Evolutionary conservation across 2,888 invertebrate species (phyloP).

Genomic region (Euplagia quadripunctaria): DNA sequence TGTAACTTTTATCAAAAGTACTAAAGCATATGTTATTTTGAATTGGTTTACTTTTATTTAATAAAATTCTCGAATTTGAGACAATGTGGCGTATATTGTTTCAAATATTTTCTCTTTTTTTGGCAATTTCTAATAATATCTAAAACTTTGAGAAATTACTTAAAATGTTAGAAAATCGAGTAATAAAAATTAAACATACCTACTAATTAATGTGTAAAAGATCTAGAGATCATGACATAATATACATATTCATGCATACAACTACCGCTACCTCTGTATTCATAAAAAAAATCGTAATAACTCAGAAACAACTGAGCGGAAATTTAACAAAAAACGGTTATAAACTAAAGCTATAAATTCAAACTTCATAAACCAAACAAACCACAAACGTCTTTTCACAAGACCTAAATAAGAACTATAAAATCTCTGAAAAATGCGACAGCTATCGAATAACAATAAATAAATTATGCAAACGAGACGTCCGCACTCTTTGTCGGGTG

Average conservation of each 20-base stretch:
- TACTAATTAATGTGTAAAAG: too few relatives aligned
- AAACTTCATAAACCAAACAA: background rate
- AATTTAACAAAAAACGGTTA: background rate
- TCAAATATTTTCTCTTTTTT: too few relatives aligned
- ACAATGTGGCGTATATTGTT: too few relatives aligned
- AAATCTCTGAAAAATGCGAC: constrained; percentile 32
- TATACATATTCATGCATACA: too few relatives aligned
- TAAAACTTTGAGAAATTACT: too few relatives aligned
- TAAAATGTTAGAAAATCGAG: too few relatives aligned
- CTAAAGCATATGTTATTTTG: background rate
- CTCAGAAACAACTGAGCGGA: too few relatives aligned
- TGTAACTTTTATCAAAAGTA: background rate
- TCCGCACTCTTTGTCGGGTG: constrained; percentile 34
- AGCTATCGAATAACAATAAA: constrained; percentile 34
- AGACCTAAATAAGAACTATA: constrained; percentile 17
- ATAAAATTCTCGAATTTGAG: background rate
- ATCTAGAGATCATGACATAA: too few relatives aligned
- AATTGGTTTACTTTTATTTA: background rate
- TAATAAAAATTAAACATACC: too few relatives aligned
- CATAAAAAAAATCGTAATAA: too few relatives aligned
- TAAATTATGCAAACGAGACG: constrained; percentile 49
- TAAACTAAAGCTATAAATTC: background rate
- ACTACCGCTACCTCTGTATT: too few relatives aligned
- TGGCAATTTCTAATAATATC: too few relatives aligned
- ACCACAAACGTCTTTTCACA: constrained; percentile 7